Base-by-base conservation (phyloP, 1,140 invertebrate species). In the Bradysia coprophila region DNA sequence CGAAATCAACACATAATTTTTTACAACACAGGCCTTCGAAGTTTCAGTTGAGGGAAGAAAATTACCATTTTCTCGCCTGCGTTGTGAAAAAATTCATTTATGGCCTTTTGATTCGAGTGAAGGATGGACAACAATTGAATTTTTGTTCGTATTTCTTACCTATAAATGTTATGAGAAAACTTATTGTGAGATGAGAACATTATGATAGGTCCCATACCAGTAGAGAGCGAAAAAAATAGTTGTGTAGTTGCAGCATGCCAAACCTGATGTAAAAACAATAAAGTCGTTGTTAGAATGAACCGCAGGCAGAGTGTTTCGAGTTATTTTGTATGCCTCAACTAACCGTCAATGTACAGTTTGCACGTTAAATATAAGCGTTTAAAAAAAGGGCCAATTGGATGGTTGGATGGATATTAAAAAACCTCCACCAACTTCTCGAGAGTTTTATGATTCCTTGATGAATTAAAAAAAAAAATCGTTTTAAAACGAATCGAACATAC, bases 101-200 rank as follows among this genome's bases (percentile, higher is more conserved):
- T n/a, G n/a, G n/a, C n/a, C n/a, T n/a, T n/a, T n/a, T n/a, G n/a
- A n/a, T n/a, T n/a, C n/a, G n/a, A n/a, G n/a, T n/a, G n/a, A n/a
- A n/a, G n/a, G n/a, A n/a, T n/a, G n/a, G n/a, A n/a, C n/a, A 31
- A 31, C n/a, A n/a, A 31, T 31, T 31, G 28, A 9, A 31, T 34
- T 13, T 34, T 15, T 16, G 18, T 15, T 11, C n/a, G n/a, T 8
- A 31, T 20, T 42, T 61, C 68, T 66, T 62, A 89, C 86, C 81
- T 81, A 64, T 88, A 84, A 18, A 87, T 77, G 47, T 82, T 80
- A 51, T 89, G 81, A 23, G 69, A 65, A 56, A 90, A 90, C 21
- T 73, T 69, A 54, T 90, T 91, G 58, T 86, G 88, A 1, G 81
- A 84, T 5, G 81, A 76, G 45, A 84, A 82, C 66, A 82, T 85